Conservation (phyloP, 2,797 vertebrate genomes). For the Siniperca scherzeri region DNA sequence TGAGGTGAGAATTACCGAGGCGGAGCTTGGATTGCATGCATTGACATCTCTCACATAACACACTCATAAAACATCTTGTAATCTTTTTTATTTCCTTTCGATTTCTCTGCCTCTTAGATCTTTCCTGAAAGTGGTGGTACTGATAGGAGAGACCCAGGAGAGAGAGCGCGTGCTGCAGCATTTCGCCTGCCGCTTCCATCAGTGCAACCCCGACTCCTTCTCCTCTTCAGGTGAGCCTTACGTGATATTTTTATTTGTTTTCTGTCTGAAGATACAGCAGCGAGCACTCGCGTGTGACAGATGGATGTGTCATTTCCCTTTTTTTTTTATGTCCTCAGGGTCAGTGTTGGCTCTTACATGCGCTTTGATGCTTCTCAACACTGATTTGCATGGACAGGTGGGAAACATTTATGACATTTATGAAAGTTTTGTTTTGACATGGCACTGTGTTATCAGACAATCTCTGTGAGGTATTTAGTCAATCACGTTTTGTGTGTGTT, state of each 20-base stretch:
- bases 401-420: slow-evolving; percentile 23
- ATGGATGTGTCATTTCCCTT: background rate
- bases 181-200: slow-evolving; percentile 89
- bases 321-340: slow-evolving; percentile 75
- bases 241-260: background rate
- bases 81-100: background rate
- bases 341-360: slow-evolving; percentile 91
- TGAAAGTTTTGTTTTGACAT: background rate
- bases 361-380: slow-evolving; percentile 95
- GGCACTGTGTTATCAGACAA: too few relatives aligned
- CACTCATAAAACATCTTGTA: background rate
- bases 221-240: slow-evolving; percentile 83
- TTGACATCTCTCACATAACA: background rate
- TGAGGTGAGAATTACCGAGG: slow-evolving; percentile 84
- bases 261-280: background rate
- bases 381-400: slow-evolving; percentile 92
- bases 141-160: slow-evolving; percentile 95
- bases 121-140: slow-evolving; percentile 91
- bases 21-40: background rate
- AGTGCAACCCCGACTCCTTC: slow-evolving; percentile 87
- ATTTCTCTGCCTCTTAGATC: slow-evolving; percentile 71
- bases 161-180: slow-evolving; percentile 92
- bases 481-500: slow-evolving; percentile 18
- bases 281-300: background rate
- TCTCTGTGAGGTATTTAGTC: background rate